phyloP scores from a whole-genome alignment of 2,888 invertebrate genomes.

The Cerceris rybyensis region DNA sequence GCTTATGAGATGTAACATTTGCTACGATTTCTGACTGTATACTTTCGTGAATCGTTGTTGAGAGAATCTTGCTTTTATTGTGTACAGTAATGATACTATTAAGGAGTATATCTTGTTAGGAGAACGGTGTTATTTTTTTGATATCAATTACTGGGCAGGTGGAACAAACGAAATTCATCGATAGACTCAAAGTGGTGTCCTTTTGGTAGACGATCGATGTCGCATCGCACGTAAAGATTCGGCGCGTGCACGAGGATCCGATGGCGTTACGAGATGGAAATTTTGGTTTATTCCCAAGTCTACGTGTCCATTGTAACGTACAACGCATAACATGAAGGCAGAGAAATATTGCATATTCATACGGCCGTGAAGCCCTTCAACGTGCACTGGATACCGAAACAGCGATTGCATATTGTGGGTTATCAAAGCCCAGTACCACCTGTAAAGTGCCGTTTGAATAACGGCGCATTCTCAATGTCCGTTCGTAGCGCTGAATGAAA shows the following conservation, averaged over 20 bases:
- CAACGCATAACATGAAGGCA: conserved; percentile 54
- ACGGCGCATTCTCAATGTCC: conserved; percentile 37
- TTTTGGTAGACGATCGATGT: no score
- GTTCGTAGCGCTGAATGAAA: conserved; percentile 19
- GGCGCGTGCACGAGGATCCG: neutral
- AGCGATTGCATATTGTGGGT: conserved; percentile 58
- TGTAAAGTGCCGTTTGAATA: conserved; percentile 51
- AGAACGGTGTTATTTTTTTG: neutral
- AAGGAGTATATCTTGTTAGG: neutral
- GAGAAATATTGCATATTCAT: conserved; percentile 64
- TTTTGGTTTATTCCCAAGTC: conserved; percentile 48
- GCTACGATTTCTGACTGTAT: neutral
- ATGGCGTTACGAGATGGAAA: conserved; percentile 28
- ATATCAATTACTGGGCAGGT: neutral
- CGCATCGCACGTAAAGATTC: conserved; percentile 21
- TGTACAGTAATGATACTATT: neutral
- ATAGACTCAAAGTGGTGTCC: no score
- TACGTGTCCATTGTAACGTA: conserved; percentile 40
- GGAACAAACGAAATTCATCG: neutral
- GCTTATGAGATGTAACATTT: neutral
- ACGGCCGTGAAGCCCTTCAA: conserved; percentile 54
- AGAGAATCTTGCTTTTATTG: neutral
- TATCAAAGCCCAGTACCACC: conserved; percentile 52
- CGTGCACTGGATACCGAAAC: conserved; percentile 47
- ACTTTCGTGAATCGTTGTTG: neutral